These are phyloP conservation scores for Rhyacichthys aspro DNA, from an alignment of 2,797 vertebrate species.

Conservation along the genomic window DNA sequence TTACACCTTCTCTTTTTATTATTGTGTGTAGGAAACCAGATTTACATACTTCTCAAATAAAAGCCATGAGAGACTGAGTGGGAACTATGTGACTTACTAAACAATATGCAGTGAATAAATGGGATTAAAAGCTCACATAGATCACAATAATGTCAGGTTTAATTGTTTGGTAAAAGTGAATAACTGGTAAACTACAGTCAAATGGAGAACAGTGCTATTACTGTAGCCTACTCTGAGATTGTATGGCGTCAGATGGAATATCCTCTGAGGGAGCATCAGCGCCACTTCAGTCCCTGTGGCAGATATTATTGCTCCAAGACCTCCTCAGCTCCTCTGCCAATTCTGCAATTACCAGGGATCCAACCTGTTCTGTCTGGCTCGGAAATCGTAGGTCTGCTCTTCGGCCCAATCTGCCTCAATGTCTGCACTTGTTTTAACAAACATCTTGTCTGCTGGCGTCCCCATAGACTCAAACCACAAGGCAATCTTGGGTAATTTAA, in stretches of 20 bases:
- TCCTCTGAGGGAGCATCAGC: constrained; percentile 34
- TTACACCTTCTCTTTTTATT: too few relatives aligned
- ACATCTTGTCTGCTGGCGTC: constrained; percentile 77
- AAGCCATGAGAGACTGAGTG: too few relatives aligned
- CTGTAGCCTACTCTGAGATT: constrained; percentile 7
- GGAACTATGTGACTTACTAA: too few relatives aligned
- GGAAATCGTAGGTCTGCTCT: constrained; percentile 78
- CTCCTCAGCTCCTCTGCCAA: constrained; percentile 76
- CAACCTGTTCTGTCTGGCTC: constrained; percentile 69
- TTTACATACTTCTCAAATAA: too few relatives aligned
- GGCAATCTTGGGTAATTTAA: constrained; percentile 87
- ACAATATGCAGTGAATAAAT: too few relatives aligned
- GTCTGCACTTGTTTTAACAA: constrained; percentile 84
- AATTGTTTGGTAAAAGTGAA: too few relatives aligned
- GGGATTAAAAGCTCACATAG: too few relatives aligned
- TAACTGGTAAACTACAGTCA: constrained; percentile 7
- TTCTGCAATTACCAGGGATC: constrained; percentile 78
- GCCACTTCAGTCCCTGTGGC: constrained; percentile 53
- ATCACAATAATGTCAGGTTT: too few relatives aligned
- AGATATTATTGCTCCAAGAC: constrained; percentile 71
- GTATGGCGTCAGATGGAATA: constrained; percentile 25
- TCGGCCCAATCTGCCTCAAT: constrained; percentile 77
- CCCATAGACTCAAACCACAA: constrained; percentile 81
- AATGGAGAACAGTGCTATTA: constrained; percentile 15
- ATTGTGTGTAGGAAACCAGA: too few relatives aligned